These are phyloP conservation scores for Apotomis betuletana DNA, from an alignment of 2,888 invertebrate species.

Conservation along the genomic window DNA sequence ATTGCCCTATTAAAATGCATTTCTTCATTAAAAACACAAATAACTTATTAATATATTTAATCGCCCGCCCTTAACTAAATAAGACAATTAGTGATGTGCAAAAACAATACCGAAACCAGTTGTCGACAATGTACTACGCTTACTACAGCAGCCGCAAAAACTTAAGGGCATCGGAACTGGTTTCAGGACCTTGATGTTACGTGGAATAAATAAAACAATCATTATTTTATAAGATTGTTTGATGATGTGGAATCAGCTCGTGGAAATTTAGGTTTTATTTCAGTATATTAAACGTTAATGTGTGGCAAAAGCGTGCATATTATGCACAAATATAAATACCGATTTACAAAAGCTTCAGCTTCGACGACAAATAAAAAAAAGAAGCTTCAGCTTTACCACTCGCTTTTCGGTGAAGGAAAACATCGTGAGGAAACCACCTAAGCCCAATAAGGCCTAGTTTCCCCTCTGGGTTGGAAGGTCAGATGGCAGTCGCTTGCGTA, in stretches of 20 bases:
- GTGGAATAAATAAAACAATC: conserved; percentile 27
- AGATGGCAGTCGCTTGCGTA: too few species aligned
- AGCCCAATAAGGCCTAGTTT: too few species aligned
- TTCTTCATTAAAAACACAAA: conserved; percentile 1
- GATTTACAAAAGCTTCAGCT: too few species aligned
- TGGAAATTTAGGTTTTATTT: background rate
- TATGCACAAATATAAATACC: too few species aligned
- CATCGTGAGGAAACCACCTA: too few species aligned
- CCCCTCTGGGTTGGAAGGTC: too few species aligned
- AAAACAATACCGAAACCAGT: conserved; percentile 40
- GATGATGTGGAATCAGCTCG: background rate
- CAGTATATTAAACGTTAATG: too few species aligned
- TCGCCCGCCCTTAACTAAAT: conserved; percentile 38
- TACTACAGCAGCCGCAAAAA: conserved; percentile 36
- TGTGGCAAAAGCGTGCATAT: too few species aligned
- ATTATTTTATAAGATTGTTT: conserved; percentile 19
- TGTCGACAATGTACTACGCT: conserved; percentile 38
- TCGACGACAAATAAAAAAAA: too few species aligned
- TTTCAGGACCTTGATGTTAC: conserved; percentile 25
- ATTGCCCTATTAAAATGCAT: conserved; percentile 1
- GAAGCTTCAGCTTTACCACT: too few species aligned
- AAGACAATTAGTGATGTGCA: conserved; percentile 40
- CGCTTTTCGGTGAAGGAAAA: too few species aligned
- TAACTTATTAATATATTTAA: conserved; percentile 22
- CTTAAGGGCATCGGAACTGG: conserved; percentile 39